Evolutionary conservation across 2,888 invertebrate species (phyloP).

Genomic region (Notocelia uddmanniana): DNA sequence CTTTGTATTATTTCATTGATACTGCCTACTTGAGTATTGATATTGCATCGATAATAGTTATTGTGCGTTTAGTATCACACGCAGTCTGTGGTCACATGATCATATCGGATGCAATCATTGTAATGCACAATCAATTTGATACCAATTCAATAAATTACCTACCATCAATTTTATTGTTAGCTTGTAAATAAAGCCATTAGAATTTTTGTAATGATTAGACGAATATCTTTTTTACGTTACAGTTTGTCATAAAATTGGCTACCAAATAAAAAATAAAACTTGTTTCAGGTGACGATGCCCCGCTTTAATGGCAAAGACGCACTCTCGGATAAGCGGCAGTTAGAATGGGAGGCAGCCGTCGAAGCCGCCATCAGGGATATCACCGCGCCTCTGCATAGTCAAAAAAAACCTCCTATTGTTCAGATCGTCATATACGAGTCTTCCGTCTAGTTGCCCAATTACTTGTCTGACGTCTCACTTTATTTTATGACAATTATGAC

Average conservation of each 20-base stretch:
- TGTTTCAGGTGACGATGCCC: slow-evolving; percentile 90
- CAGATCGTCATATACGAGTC: slow-evolving; percentile 96
- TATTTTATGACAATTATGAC: too few relatives aligned
- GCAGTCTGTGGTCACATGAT: too few relatives aligned
- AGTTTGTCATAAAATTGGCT: too few relatives aligned
- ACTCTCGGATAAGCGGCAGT: slow-evolving; percentile 82
- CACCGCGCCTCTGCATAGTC: slow-evolving; percentile 86
- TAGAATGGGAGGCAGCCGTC: slow-evolving; percentile 91
- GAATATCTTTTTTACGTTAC: too few relatives aligned
- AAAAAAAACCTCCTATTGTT: slow-evolving; percentile 87
- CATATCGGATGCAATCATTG: not conserved
- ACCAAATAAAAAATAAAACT: slow-evolving; percentile 41
- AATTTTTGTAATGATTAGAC: not conserved
- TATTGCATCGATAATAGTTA: too few relatives aligned
- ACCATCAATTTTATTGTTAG: not conserved
- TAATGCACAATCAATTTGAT: not conserved
- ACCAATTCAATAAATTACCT: not conserved
- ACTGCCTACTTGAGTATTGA: not conserved
- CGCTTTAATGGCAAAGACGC: slow-evolving; percentile 83
- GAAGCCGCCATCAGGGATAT: slow-evolving; percentile 91
- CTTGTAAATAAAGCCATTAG: not conserved
- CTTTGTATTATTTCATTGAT: not conserved
- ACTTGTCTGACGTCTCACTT: slow-evolving; percentile 13
- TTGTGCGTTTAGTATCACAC: not conserved
- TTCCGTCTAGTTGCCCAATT: slow-evolving; percentile 86